Base-by-base conservation (phyloP, 2,888 invertebrate genomes). In the Lasius fuliginosus region DNA sequence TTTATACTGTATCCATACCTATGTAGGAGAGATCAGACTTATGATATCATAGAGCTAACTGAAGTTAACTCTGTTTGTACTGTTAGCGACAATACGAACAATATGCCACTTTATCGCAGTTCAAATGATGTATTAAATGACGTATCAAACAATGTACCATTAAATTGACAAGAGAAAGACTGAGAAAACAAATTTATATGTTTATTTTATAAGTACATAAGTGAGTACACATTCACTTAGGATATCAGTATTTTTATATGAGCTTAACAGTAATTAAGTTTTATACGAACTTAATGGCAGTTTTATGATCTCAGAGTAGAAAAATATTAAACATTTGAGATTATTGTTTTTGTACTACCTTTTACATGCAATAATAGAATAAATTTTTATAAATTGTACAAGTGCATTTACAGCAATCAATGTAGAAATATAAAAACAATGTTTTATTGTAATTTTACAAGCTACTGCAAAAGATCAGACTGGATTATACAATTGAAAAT, bases 1-100 rank as follows among this genome's bases (percentile, higher is more conserved):
- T 96, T 96, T 46, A 95, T 97, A 89, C 97, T 97, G 90, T 97
- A 97, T 93, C 97, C 97, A 42, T 95, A 96, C 69, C 92, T 97
- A 68, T 97, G 97, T 89, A 95, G 96, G 87, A 96, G 96, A 87
- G 95, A 60, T n/a, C 15, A 23, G 15, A n/a, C 30, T 12, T 53
- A 76, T 1, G 56, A 75, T 18, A 73, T 49, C 42, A 60, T 79
- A 64, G 30, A 56, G 15, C 15, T 36, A 6, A 69, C 77, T 6
- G 82, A 82, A n/a, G 73, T 82, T 30, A 79, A 82, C 0, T 75
- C 73, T 49, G 62, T 82, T 1, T 62, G 62, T 18, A 82, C 64
- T 62, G 71, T 75, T 42, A 68, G 60, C 3, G 79, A 79, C 12
- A 69, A 58, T 9, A 30, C 33, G 33, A 82, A 82, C n/a, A 76